Base-by-base conservation (phyloP, 2,888 invertebrate species). In the Trypoxylon attenuatum region DNA sequence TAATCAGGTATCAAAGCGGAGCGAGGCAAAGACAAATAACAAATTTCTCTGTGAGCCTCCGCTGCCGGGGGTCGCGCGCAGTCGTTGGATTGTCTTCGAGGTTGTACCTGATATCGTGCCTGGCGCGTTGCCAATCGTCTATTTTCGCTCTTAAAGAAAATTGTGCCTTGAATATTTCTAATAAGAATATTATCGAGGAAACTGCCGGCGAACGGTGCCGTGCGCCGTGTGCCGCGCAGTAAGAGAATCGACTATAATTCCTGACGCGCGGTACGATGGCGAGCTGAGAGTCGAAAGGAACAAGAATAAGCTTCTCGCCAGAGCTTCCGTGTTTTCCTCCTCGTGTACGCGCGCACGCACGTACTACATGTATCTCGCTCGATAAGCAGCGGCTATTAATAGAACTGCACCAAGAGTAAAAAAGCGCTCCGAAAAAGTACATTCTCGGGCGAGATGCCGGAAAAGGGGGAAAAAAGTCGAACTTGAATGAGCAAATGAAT, bases 91-190 rank as follows among this genome's bases (percentile, higher is more conserved):
- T 73, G 68, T 70, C 73, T 72, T 73, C 60, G 68, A 68, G 61
- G 61, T 45, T 62, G 45, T 64, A 55, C 53, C 57, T 68, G 73
- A 73, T 73, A 73, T 73, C 70, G 70, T 49, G 57, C 68, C 68
- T 73, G 73, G 73, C 67, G 33, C 46, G 23, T 5, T 21, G 73
- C 73, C 73, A 73, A 57, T 47, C 61, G 41, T 46, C 57, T 73
- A 73, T 73, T 73, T 73, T 73, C 61, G 73, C 62, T 68, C 70
- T 62, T 62, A 54, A 59, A 61, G 71, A 73, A 73, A 73, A 73
- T 67, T 43, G 33, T 42, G 57, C 64, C 70, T 67, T 64, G 67
- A 70, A 65, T 58, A 50, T 57, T 56, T 68, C 68, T 57, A 73
- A 73, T 62, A 70, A 53, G 68, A 70, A 42, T 68, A 70, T 70